phyloP scores from a whole-genome alignment of 2,113 vertebrate genomes.

The Corythaeola cristata region DNA sequence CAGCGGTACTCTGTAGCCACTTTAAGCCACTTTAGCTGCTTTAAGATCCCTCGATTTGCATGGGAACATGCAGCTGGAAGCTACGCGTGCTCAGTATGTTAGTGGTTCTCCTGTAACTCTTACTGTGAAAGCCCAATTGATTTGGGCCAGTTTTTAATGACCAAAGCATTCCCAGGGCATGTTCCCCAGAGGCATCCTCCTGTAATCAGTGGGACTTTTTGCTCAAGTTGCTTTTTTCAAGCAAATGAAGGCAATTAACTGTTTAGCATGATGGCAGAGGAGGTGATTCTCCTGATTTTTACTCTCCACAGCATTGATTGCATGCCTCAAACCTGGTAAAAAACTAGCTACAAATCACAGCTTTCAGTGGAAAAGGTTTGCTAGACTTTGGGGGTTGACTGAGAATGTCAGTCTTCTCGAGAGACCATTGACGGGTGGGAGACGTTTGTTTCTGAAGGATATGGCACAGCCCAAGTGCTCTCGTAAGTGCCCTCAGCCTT shows the following conservation, averaged over 20 bases:
- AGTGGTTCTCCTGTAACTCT: not conserved
- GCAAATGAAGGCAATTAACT: not conserved
- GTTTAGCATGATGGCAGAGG: not conserved
- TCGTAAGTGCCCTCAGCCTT: not conserved
- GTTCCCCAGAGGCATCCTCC: not conserved
- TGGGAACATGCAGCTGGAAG: not conserved
- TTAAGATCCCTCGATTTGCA: not conserved
- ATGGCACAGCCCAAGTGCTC: not conserved
- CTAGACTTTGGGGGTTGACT: not conserved
- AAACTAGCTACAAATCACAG: not conserved
- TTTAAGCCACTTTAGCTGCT: no score
- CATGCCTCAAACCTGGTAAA: not conserved
- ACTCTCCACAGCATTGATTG: not conserved
- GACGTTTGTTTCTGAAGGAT: not conserved
- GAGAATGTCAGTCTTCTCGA: not conserved
- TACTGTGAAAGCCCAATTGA: not conserved
- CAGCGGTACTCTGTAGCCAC: not conserved
- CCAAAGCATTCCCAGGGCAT: not conserved
- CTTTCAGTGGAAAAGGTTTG: not conserved
- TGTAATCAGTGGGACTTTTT: not conserved
- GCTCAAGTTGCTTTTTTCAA: not conserved
- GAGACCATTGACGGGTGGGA: not conserved
- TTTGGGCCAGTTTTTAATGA: not conserved
- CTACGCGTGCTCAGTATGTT: rapidly evolving
- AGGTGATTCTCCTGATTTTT: not conserved